A percentile compares a stretch with the other conserved stretches of the same genome.
These are phyloP conservation scores for Phymatocera aterrima DNA, from an alignment of 2,888 invertebrate species.

Conservation along the genomic window DNA sequence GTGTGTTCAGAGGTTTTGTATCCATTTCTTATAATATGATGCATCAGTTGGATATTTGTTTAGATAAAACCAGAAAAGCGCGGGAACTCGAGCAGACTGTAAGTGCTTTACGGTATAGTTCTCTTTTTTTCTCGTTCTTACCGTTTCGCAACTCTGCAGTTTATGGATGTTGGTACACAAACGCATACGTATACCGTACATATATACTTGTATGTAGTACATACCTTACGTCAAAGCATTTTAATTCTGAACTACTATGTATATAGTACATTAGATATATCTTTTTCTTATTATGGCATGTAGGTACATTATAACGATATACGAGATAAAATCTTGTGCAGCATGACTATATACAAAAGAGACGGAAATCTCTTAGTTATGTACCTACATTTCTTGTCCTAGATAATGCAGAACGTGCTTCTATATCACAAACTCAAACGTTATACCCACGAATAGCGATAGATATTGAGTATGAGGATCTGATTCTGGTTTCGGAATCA, in stretches of 20 bases:
- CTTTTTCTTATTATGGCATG: slow-evolving; percentile 9
- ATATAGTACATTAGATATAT: too few relatives aligned
- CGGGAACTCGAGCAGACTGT: slow-evolving; percentile 23
- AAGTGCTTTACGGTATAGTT: slow-evolving; percentile 9
- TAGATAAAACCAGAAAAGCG: slow-evolving; percentile 10
- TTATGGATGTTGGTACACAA: neutral
- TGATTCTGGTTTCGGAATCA: too few relatives aligned
- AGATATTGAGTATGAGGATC: too few relatives aligned
- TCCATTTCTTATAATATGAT: neutral
- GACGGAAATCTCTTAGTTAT: neutral
- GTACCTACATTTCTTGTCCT: neutral
- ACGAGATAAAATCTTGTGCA: neutral
- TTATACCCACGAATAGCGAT: too few relatives aligned
- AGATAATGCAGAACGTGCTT: neutral
- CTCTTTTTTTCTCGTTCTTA: neutral
- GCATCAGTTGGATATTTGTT: neutral
- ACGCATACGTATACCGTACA: neutral
- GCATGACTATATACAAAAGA: neutral
- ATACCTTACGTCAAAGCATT: neutral
- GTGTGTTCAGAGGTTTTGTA: too few relatives aligned
- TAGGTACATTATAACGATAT: neutral
- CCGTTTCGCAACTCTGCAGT: neutral
- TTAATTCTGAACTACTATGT: slow-evolving; percentile 13
- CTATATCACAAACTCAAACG: neutral
- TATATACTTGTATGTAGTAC: neutral